These are phyloP conservation scores for Drepana falcataria DNA, from an alignment of 2,888 invertebrate genomes.

Conservation along the genomic window DNA sequence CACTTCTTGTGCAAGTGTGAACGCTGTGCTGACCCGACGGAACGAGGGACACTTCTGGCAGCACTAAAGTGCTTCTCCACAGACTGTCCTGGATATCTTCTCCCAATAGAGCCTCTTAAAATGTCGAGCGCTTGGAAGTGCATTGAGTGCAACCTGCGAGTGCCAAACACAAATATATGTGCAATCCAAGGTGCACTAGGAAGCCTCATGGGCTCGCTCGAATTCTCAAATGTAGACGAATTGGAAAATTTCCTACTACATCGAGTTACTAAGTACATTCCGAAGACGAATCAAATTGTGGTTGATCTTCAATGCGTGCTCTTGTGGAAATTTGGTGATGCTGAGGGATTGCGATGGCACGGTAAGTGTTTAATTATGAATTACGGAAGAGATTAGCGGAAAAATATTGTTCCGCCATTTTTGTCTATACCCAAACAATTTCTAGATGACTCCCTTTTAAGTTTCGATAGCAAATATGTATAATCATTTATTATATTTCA, in stretches of 20 bases:
- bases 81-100: constrained; percentile 73
- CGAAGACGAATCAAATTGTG: constrained; percentile 79
- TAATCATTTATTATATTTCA: not conserved
- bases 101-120: constrained; percentile 78
- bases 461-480: too few relatives aligned
- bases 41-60: constrained; percentile 79
- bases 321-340: constrained; percentile 80
- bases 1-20: constrained; percentile 83
- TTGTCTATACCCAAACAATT: not conserved
- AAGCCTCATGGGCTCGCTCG: constrained; percentile 71
- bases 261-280: constrained; percentile 75
- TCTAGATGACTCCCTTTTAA: too few relatives aligned
- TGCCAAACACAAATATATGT: constrained; percentile 73
- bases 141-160: constrained; percentile 66
- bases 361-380: constrained; percentile 58
- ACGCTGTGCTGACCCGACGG: constrained; percentile 83
- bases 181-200: constrained; percentile 73
- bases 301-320: constrained; percentile 81
- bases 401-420: too few relatives aligned
- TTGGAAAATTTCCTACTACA: constrained; percentile 76
- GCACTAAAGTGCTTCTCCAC: constrained; percentile 77
- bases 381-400: too few relatives aligned
- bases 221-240: constrained; percentile 69
- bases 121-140: constrained; percentile 79
- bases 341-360: constrained; percentile 75